These are phyloP conservation scores for Brenthis ino DNA, from an alignment of 2,888 invertebrate species.

Conservation along the genomic window DNA sequence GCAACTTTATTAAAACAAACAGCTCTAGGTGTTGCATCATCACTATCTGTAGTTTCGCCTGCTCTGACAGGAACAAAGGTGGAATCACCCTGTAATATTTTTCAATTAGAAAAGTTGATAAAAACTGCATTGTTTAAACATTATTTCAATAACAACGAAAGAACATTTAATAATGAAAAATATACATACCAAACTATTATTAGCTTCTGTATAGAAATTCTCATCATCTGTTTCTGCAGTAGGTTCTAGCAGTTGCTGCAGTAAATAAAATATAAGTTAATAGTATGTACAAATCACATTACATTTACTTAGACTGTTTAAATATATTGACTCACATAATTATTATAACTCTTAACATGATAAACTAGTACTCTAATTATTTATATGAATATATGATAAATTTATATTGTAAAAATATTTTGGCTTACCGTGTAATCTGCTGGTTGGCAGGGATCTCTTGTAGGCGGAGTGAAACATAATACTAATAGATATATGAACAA, in stretches of 20 bases:
- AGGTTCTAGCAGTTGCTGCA: constrained; percentile 83
- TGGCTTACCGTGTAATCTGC: constrained; percentile 88
- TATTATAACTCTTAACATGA: no score
- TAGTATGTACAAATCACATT: no score
- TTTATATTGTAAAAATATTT: neutral
- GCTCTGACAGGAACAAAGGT: constrained; percentile 95
- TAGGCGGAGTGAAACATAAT: constrained; percentile 93
- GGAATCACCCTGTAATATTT: constrained; percentile 89
- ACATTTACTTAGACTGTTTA: no score
- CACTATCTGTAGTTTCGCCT: constrained; percentile 87
- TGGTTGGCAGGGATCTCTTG: constrained; percentile 91
- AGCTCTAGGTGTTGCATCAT: constrained; percentile 89
- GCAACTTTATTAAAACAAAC: constrained; percentile 96
- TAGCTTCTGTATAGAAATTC: constrained; percentile 87
- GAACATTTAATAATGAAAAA: neutral
- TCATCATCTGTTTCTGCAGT: constrained; percentile 91
- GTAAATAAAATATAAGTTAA: neutral
- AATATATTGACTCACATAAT: no score
- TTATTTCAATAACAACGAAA: neutral
- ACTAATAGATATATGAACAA: constrained; percentile 95
- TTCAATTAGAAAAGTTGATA: neutral
- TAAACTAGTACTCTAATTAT: no score
- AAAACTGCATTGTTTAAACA: no score
- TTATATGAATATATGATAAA: neutral
- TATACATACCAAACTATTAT: constrained; percentile 83